Percentiles rank a stretch among this genome's conserved stretches.
phyloP scores from a whole-genome alignment of 2,888 invertebrate species.

The Perithous albicinctus region DNA sequence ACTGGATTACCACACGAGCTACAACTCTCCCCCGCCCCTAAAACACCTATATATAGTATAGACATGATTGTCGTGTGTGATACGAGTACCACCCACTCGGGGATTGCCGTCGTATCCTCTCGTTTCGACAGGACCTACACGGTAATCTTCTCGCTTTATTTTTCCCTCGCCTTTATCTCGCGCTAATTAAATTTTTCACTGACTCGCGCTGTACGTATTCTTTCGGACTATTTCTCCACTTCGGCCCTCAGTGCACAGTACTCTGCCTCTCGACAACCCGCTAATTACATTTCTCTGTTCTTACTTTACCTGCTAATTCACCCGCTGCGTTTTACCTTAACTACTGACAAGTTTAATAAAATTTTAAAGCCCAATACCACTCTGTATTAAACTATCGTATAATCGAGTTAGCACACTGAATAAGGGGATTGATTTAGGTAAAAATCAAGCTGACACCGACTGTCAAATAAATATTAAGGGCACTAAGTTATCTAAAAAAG shows the following conservation, averaged over 20 bases:
- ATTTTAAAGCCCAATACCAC: neutral
- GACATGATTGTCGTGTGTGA: neutral
- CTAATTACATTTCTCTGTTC: constrained; percentile 38
- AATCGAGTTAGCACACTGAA: no score
- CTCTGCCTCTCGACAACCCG: constrained; percentile 16
- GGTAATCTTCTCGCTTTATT: constrained; percentile 57
- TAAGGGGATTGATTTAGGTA: no score
- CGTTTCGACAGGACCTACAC: constrained; percentile 53
- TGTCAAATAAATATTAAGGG: no score
- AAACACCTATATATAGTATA: neutral
- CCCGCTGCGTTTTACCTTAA: neutral
- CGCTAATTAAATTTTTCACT: constrained; percentile 58
- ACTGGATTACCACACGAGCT: constrained; percentile 62
- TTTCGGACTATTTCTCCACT: constrained; percentile 2
- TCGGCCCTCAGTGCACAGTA: neutral
- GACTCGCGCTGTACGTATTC: constrained; percentile 41
- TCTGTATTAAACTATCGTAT: neutral
- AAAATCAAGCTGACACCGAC: no score
- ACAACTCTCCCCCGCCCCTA: constrained; percentile 14
- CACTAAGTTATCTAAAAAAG: no score
- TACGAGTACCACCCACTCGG: neutral
- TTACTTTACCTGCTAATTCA: constrained; percentile 10
- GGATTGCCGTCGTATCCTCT: constrained; percentile 27
- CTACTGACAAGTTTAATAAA: neutral
- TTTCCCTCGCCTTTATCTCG: constrained; percentile 41